Evolutionary conservation across 2,888 invertebrate genomes (phyloP).

Genomic region (Dynastes grantii): DNA sequence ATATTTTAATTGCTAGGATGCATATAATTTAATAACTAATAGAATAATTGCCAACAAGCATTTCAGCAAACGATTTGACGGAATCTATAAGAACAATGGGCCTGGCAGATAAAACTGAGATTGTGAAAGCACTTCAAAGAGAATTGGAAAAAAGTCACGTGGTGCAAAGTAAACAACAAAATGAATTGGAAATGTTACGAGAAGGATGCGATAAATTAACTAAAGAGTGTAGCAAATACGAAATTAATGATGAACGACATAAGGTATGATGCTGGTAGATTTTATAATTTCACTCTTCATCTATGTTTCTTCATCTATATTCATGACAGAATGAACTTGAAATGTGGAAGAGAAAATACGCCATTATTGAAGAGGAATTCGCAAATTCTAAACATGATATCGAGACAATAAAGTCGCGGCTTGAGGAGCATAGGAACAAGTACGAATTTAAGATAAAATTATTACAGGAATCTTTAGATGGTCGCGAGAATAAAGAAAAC

Average conservation of each 20-base stretch:
- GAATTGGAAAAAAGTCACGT: constrained; percentile 56
- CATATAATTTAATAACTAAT: background rate
- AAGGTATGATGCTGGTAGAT: constrained; percentile 45
- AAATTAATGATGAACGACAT: constrained; percentile 44
- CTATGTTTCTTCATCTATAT: background rate
- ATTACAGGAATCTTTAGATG: constrained; percentile 40
- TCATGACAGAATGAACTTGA: constrained; percentile 45
- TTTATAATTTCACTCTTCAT: background rate
- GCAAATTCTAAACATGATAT: constrained; percentile 47
- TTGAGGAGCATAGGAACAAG: constrained; percentile 48
- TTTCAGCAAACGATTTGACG: constrained; percentile 48
- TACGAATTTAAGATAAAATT: constrained; percentile 48
- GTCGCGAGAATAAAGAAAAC: constrained; percentile 47
- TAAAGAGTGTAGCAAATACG: constrained; percentile 37
- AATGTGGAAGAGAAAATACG: constrained; percentile 40
- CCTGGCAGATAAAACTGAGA: constrained; percentile 56
- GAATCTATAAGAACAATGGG: constrained; percentile 51
- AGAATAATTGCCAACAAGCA: background rate
- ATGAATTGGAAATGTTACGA: constrained; percentile 52
- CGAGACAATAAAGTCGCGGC: constrained; percentile 41
- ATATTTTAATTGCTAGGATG: background rate
- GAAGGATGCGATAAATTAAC: constrained; percentile 51
- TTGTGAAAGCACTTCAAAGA: constrained; percentile 56
- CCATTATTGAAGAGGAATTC: constrained; percentile 38
- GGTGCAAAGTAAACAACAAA: constrained; percentile 49